phyloP scores from a whole-genome alignment of 30 jellyfish, hydroid and myxozoan genomes.

The Cassiopea xamachana region DNA sequence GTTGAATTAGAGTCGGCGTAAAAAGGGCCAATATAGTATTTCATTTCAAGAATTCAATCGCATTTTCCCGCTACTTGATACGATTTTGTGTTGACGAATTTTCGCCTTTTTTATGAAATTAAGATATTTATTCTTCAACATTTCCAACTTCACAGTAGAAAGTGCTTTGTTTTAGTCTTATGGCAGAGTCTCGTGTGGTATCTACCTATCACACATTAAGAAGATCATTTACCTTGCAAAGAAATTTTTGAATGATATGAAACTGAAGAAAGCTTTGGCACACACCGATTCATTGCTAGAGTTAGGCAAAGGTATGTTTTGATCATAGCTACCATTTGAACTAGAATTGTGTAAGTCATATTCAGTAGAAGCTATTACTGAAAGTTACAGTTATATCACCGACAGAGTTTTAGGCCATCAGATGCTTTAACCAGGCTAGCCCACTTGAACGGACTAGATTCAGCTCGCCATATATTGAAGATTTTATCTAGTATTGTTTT shows the following conservation, averaged over 20 bases:
- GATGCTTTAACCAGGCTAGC: no score
- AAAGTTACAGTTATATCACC: not conserved
- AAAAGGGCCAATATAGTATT: no score
- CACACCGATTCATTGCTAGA: not conserved
- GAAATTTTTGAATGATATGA: not conserved
- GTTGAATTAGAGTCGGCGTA: no score
- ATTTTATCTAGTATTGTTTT: no score
- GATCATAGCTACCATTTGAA: not conserved
- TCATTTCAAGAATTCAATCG: no score
- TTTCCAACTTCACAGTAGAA: not conserved
- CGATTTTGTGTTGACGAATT: no score
- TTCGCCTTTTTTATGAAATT: no score
- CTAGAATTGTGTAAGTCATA: no score
- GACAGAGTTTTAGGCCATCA: no score
- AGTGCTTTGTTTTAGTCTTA: not conserved
- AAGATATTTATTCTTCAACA: not conserved
- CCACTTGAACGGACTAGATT: no score
- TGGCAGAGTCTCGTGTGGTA: not conserved
- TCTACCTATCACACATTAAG: not conserved
- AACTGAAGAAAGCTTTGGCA: not conserved
- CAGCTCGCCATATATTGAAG: no score
- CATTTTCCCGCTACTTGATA: no score
- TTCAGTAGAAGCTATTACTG: not conserved
- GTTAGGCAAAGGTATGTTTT: not conserved
- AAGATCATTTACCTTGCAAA: constrained; percentile 5